Conservation (phyloP, 1,140 invertebrate species). For the Frieseomelitta varia region DNA sequence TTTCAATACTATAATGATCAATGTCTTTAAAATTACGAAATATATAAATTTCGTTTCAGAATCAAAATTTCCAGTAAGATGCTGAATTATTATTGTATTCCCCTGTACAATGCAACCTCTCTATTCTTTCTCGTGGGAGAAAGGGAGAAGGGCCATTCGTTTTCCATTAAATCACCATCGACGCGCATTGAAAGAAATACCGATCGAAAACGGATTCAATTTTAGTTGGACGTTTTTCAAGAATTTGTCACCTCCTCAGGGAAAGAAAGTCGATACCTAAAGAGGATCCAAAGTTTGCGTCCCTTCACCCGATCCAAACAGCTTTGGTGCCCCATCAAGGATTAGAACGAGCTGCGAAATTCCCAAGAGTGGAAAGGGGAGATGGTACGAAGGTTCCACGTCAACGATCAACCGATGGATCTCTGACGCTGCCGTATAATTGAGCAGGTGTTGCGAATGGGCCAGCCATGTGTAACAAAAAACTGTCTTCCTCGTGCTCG, state of each 20-base stretch:
- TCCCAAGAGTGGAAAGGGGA: slow-evolving; percentile 35
- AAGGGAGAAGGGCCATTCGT: not conserved
- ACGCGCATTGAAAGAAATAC: not conserved
- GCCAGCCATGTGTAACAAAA: not conserved
- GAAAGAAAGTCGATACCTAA: not conserved
- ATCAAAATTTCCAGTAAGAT: too few species aligned
- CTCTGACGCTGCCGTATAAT: slow-evolving; percentile 62
- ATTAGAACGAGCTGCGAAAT: slow-evolving; percentile 38
- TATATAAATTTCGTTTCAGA: too few species aligned
- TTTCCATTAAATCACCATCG: not conserved
- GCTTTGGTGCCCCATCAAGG: slow-evolving; percentile 23
- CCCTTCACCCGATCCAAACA: slow-evolving; percentile 7
- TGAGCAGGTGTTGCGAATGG: slow-evolving; percentile 58
- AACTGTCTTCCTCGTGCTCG: not conserved
- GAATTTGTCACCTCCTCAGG: not conserved
- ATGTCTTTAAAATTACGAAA: too few species aligned
- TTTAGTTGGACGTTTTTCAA: not conserved
- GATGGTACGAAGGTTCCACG: slow-evolving; percentile 32
- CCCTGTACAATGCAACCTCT: too few species aligned
- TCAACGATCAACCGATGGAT: slow-evolving; percentile 63
- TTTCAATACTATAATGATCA: too few species aligned
- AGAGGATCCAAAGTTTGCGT: slow-evolving; percentile 8
- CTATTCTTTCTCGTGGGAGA: too few species aligned
- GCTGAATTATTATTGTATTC: too few species aligned
- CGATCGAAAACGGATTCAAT: slow-evolving; percentile 14